phyloP scores from a whole-genome alignment of 2,888 invertebrate genomes.

The Agelastica alni region DNA sequence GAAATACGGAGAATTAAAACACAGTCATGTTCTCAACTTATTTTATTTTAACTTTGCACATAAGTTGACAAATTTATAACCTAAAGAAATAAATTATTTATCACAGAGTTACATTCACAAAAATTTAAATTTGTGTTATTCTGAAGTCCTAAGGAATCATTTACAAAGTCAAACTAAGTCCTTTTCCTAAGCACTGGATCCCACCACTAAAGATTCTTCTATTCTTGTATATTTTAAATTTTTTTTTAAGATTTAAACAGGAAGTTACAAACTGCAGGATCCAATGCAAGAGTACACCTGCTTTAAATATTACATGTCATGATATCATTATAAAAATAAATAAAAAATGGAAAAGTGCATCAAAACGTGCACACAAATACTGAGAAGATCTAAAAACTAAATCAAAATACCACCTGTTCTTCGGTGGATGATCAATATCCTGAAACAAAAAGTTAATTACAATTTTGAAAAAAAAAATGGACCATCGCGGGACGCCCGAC shows the following conservation, averaged over 20 bases:
- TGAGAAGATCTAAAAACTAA: slow-evolving; percentile 9
- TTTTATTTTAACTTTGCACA: slow-evolving; percentile 8
- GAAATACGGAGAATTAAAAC: no score
- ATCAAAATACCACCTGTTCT: slow-evolving; percentile 2
- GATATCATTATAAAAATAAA: slow-evolving; percentile 19
- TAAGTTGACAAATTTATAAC: slow-evolving; percentile 1
- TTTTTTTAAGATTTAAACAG: not conserved
- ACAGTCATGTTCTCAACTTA: not conserved
- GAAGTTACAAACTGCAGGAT: slow-evolving; percentile 12
- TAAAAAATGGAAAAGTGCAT: slow-evolving; percentile 22
- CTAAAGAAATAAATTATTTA: slow-evolving; percentile 16
- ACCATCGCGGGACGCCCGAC: no score
- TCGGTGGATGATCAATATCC: slow-evolving; percentile 23
- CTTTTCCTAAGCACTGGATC: not conserved
- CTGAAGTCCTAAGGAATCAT: not conserved
- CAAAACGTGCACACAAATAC: slow-evolving; percentile 10
- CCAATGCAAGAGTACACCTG: slow-evolving; percentile 22
- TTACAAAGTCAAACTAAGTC: not conserved
- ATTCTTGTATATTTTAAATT: no score
- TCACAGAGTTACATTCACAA: slow-evolving; percentile 17
- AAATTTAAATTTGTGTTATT: slow-evolving; percentile 5
- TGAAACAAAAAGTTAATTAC: slow-evolving; percentile 28
- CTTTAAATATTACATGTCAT: slow-evolving; percentile 22
- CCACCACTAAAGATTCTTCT: not conserved
- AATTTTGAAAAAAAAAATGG: no score